Conservation (phyloP, 2,113 vertebrate species). For the Agelaius tricolor region DNA sequence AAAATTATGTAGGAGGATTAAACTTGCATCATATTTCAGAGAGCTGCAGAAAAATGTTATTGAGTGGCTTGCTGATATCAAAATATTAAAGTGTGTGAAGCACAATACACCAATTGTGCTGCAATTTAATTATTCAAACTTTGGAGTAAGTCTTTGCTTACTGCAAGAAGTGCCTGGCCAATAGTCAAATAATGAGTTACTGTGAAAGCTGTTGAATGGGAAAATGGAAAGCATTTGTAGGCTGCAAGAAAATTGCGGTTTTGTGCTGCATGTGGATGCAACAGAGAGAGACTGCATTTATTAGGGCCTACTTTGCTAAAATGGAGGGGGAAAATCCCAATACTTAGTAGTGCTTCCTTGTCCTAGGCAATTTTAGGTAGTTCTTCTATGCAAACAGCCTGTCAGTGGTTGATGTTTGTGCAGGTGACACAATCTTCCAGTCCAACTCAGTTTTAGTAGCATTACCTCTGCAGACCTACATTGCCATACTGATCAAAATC, state of each 20-base stretch:
- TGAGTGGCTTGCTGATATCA: background rate
- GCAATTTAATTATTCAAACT: background rate
- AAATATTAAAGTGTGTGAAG: background rate
- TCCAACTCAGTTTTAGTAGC: background rate
- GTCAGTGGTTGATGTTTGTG: background rate
- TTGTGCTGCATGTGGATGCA: background rate
- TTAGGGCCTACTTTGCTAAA: background rate
- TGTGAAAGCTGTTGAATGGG: background rate
- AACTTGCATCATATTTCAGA: background rate
- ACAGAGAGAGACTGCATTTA: background rate
- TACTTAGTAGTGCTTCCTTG: background rate
- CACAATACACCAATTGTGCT: background rate
- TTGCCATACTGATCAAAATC: background rate
- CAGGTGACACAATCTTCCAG: background rate
- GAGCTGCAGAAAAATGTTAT: background rate
- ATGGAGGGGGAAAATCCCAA: accelerated
- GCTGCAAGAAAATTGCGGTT: background rate
- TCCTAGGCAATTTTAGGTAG: background rate
- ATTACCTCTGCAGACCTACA: background rate
- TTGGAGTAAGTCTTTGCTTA: background rate
- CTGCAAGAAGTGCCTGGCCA: background rate
- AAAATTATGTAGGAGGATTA: background rate
- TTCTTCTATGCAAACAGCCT: background rate
- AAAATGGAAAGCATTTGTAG: background rate
- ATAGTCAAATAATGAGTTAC: background rate